These are phyloP conservation scores for Anthoptus insignis DNA, from an alignment of 2,888 invertebrate species.

Conservation along the genomic window DNA sequence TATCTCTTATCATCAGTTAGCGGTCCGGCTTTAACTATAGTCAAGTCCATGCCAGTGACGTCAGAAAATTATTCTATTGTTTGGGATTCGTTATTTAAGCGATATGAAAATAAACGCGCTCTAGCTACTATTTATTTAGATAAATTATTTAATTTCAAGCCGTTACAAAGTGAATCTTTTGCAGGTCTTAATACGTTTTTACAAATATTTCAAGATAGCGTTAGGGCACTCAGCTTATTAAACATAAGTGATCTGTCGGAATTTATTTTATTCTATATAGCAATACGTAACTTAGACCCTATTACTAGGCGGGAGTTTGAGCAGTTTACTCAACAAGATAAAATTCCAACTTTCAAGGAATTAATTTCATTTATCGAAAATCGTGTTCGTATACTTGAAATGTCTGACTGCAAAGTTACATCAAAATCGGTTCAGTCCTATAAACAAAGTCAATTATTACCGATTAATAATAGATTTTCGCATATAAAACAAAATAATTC, in stretches of 20 bases:
- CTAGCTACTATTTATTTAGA: slow-evolving; percentile 21
- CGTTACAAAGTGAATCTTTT: slow-evolving; percentile 11
- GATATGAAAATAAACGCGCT: slow-evolving; percentile 22
- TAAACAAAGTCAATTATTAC: background rate
- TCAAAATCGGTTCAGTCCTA: background rate
- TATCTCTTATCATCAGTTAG: slow-evolving; percentile 22
- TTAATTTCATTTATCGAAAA: slow-evolving; percentile 3
- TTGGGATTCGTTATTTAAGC: slow-evolving; percentile 13
- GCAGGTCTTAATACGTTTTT: slow-evolving; percentile 9
- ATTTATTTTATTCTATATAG: slow-evolving; percentile 3
- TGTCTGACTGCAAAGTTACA: background rate
- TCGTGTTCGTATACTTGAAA: background rate
- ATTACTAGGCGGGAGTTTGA: background rate
- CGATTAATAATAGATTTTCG: background rate
- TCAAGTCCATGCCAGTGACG: slow-evolving; percentile 16
- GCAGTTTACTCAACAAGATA: background rate
- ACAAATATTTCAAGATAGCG: slow-evolving; percentile 7
- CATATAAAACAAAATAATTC: slow-evolving; percentile 14
- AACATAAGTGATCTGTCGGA: slow-evolving; percentile 12
- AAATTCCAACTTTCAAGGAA: background rate
- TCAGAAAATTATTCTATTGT: slow-evolving; percentile 20
- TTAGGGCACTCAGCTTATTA: slow-evolving; percentile 11
- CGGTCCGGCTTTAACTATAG: slow-evolving; percentile 16
- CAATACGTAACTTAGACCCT: background rate
- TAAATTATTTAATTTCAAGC: slow-evolving; percentile 23